Base-by-base conservation (phyloP, 2,797 vertebrate genomes). In the Chrysocyon brachyurus region DNA sequence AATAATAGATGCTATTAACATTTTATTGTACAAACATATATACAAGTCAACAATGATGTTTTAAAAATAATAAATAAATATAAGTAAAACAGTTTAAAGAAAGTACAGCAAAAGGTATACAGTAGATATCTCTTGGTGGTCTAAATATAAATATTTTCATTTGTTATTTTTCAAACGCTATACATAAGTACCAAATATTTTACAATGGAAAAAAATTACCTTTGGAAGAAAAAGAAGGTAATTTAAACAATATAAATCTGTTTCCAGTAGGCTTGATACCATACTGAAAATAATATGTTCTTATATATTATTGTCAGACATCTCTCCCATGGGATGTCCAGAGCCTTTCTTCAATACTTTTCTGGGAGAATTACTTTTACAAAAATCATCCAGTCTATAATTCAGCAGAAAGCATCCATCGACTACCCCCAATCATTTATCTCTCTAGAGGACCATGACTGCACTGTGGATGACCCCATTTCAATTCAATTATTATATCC, bases 1-100 rank as follows among this genome's bases (percentile, higher is more conserved):
- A 72, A 70, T 33, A 17, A 87, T 16, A 21, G 46, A 57, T 21
- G 6, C 6, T 64, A 36, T 78, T 72, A 49, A 46, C 9, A 46
- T 81, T 86, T 81, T 90, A 46, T 59, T 93, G 36, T 86, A 86
- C 49, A 90, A 81, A 73, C 49, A 17, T 91, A 6, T 72, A 33
- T 64, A 63, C 6, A 22, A 77, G 56, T 64, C 72, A 64, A 11
- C 33, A 72, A 57, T 31, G 7, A 64, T 21, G 2, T 5, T 63
- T 92, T 49, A 49, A 90, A 64, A 68, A 36, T n/a, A 63, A 81
- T 73, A 52, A 59, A 77, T 11, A 77, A 81, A 83, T 68, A 31
- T 36, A 75, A 64, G 52, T 36, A 77, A 91, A 91, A 83, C 0
- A 14, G 54, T 81, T 75, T 66, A 81, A 77, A 75, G 28, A 75